phyloP scores from a whole-genome alignment of 2,888 invertebrate species.

The Slavum lentiscoides region DNA sequence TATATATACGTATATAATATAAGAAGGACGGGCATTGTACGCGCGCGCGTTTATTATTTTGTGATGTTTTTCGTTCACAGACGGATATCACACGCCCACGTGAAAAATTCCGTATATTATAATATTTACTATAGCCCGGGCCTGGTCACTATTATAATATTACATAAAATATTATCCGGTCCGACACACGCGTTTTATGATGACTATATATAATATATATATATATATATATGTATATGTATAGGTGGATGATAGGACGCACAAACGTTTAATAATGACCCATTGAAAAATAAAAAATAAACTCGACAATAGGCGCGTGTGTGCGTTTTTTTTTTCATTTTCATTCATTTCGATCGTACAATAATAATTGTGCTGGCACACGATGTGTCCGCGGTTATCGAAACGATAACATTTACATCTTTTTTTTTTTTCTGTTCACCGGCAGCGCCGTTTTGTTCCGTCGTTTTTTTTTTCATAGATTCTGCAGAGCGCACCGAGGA shows the following conservation, averaged over 20 bases:
- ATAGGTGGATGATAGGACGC: not conserved
- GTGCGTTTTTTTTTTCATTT: slow-evolving; percentile 8
- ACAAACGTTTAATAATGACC: slow-evolving; percentile 34
- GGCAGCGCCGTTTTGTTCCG: slow-evolving; percentile 6
- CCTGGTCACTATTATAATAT: too few species aligned
- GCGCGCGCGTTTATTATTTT: not conserved
- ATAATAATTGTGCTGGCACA: not conserved
- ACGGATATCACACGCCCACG: slow-evolving; percentile 48
- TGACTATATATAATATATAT: too few species aligned
- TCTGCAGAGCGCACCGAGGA: too few species aligned
- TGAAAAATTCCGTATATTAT: slow-evolving; percentile 50
- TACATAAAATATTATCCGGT: not conserved
- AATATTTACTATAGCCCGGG: not conserved
- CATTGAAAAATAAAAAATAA: slow-evolving; percentile 46
- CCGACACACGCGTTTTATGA: slow-evolving; percentile 38
- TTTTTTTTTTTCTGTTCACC: not conserved
- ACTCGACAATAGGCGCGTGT: slow-evolving; percentile 23
- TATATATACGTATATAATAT: too few species aligned
- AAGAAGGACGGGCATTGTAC: not conserved
- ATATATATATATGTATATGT: too few species aligned
- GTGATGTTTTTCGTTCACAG: slow-evolving; percentile 44
- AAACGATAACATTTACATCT: not conserved
- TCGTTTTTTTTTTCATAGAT: too few species aligned
- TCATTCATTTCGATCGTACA: slow-evolving; percentile 44
- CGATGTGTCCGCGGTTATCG: slow-evolving; percentile 23